Evolutionary conservation across 2,888 invertebrate genomes (phyloP).

Genomic region (Ecdyonurus torrentis): DNA sequence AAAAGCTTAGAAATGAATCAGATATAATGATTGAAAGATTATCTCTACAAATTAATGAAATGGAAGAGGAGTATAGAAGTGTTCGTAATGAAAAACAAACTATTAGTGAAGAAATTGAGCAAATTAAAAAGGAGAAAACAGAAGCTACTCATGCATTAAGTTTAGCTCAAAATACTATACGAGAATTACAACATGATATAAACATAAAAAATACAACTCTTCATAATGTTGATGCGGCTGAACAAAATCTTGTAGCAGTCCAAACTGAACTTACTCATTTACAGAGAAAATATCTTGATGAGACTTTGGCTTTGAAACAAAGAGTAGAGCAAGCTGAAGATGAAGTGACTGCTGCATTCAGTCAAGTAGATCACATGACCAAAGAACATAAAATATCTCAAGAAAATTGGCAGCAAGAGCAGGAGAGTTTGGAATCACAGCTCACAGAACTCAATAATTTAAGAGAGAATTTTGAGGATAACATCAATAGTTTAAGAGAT

Average conservation of each 20-base stretch:
- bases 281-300: not conserved
- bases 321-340: conserved; percentile 16
- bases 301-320: not conserved
- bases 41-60: conserved; percentile 15
- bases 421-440: conserved; percentile 12
- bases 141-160: conserved; percentile 18
- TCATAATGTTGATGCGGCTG: not conserved
- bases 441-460: conserved; percentile 13
- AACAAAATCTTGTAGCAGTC: not conserved
- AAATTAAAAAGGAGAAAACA: conserved; percentile 21
- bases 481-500: not conserved
- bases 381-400: not conserved
- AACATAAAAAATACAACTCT: conserved; percentile 17
- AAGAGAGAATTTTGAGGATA: conserved; percentile 1
- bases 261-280: not conserved
- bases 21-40: conserved; percentile 23
- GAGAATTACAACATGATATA: conserved; percentile 16
- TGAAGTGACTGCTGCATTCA: conserved; percentile 16
- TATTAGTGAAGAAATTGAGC: conserved; percentile 27
- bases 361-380: not conserved
- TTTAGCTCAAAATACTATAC: conserved; percentile 15
- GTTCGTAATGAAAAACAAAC: conserved; percentile 31
- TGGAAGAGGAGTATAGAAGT: conserved; percentile 20
- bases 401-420: not conserved
- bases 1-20: conserved; percentile 13